These are phyloP conservation scores for Xylota sylvarum DNA, from an alignment of 2,888 invertebrate genomes.

Conservation along the genomic window DNA sequence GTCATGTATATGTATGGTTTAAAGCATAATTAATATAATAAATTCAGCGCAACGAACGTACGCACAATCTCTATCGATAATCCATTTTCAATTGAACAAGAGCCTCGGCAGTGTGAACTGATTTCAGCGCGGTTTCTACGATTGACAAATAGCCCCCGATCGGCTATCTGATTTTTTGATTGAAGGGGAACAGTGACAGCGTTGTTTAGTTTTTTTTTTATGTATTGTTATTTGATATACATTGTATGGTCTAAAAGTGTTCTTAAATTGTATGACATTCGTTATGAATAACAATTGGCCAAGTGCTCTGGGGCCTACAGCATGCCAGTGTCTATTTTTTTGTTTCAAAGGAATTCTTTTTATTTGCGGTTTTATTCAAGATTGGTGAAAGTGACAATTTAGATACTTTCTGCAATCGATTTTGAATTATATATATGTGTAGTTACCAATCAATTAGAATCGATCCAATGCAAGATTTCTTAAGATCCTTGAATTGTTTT, in stretches of 20 bases:
- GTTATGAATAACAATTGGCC: slow-evolving; percentile 21
- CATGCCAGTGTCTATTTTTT: neutral
- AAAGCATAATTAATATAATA: slow-evolving; percentile 42
- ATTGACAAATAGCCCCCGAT: slow-evolving; percentile 42
- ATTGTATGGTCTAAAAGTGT: neutral
- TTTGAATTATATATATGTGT: no score
- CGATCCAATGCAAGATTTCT: no score
- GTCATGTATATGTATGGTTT: slow-evolving; percentile 24
- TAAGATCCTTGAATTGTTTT: no score
- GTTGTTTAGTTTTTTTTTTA: neutral
- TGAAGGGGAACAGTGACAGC: neutral
- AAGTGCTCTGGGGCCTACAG: neutral
- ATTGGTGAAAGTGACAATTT: neutral
- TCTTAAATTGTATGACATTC: slow-evolving; percentile 9
- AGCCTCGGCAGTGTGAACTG: neutral
- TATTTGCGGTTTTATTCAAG: no score
- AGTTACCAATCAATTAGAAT: no score
- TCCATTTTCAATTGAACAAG: slow-evolving; percentile 29
- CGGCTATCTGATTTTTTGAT: slow-evolving; percentile 7
- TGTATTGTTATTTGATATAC: neutral
- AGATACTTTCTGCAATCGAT: no score
- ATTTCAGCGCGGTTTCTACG: slow-evolving; percentile 7
- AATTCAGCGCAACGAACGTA: slow-evolving; percentile 26
- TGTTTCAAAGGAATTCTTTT: no score
- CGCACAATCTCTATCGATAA: slow-evolving; percentile 42